Evolutionary conservation across 2,888 invertebrate species (phyloP).

Genomic region (Rhaphigaster nebulosa): DNA sequence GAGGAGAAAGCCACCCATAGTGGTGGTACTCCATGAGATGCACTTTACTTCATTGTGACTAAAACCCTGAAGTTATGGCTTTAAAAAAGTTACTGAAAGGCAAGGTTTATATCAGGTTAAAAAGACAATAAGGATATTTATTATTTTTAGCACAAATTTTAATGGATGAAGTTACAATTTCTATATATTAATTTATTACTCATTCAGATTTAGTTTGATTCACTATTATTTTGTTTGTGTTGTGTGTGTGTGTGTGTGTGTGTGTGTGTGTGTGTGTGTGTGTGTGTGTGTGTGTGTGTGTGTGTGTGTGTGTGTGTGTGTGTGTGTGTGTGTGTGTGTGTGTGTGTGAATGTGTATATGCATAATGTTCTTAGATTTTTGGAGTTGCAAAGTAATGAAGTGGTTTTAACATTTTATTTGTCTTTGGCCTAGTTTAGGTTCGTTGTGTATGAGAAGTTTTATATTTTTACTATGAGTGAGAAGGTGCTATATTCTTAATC

Average conservation of each 20-base stretch:
- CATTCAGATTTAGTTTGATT: not conserved
- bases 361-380: too few species aligned
- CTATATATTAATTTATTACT: not conserved
- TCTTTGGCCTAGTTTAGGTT: not conserved
- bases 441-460: not conserved
- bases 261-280: too few species aligned
- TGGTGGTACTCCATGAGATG: conserved; percentile 50
- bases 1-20: conserved; percentile 48
- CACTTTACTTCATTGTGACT: conserved; percentile 49
- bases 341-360: too few species aligned
- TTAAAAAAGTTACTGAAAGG: conserved; percentile 42
- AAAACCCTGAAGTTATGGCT: conserved; percentile 44
- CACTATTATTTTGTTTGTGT: too few species aligned
- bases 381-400: too few species aligned
- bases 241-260: too few species aligned
- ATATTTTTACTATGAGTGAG: not conserved
- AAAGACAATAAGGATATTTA: conserved; percentile 48
- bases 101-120: conserved; percentile 46
- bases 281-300: too few species aligned
- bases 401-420: too few species aligned
- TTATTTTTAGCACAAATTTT: conserved; percentile 16
- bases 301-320: too few species aligned
- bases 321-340: too few species aligned
- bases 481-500: not conserved
- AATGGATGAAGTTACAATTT: not conserved